Conservation (phyloP, 1,140 invertebrate genomes). For the Orchesella cincta region DNA sequence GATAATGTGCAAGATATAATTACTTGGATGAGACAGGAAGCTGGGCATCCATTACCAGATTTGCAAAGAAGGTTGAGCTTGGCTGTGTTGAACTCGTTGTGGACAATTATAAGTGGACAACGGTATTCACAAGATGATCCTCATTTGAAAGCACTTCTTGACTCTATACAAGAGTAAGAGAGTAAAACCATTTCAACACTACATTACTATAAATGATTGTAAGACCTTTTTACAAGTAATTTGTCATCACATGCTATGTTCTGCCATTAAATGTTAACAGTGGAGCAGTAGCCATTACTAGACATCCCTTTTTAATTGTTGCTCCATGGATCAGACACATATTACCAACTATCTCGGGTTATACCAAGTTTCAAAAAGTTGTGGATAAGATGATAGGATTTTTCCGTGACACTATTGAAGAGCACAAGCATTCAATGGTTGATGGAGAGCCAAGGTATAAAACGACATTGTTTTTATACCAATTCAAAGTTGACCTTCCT, state of each 20-base stretch:
- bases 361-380: background rate
- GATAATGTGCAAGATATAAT: slow-evolving; percentile 48
- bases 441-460: background rate
- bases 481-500: background rate
- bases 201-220: too few species aligned
- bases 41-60: slow-evolving; percentile 17
- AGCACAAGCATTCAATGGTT: background rate
- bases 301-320: background rate
- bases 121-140: slow-evolving; percentile 22
- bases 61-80: slow-evolving; percentile 30
- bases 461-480: background rate
- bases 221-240: background rate
- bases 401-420: slow-evolving; percentile 1
- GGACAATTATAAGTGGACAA: slow-evolving; percentile 36
- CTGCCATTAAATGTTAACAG: background rate
- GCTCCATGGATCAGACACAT: slow-evolving; percentile 24
- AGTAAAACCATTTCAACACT: too few species aligned
- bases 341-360: background rate
- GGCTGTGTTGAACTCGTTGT: slow-evolving; percentile 39
- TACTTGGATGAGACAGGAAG: background rate
- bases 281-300: background rate
- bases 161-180: slow-evolving; percentile 10
- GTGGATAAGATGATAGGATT: slow-evolving; percentile 1
- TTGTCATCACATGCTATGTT: background rate
- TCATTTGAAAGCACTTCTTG: slow-evolving; percentile 17